Conservation (phyloP, 2,113 vertebrate genomes). For the Limanda limanda region DNA sequence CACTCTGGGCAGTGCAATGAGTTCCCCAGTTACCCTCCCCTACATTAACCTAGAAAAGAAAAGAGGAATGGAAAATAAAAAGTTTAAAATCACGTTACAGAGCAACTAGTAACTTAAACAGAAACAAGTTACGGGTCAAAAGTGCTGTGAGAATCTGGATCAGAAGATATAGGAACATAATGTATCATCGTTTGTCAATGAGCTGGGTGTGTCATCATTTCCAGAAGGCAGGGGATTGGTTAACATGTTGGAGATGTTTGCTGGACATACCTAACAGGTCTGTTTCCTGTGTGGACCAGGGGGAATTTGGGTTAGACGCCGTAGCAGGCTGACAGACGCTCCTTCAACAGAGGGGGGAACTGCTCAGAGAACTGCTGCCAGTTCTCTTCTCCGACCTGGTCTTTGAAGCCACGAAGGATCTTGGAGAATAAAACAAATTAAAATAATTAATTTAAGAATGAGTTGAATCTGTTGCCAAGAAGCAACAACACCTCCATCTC, state of each 20-base stretch:
- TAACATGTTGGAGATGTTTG: not conserved
- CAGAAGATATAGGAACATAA: constrained; percentile 26
- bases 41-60: constrained; percentile 82
- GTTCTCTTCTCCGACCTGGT: constrained; percentile 94
- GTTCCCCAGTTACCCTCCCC: constrained; percentile 87
- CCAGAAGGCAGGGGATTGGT: constrained; percentile 21
- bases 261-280: constrained; percentile 73
- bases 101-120: too few species aligned
- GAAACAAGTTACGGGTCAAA: not conserved
- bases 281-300: constrained; percentile 68
- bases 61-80: not conserved
- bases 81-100: not conserved
- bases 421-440: constrained; percentile 46
- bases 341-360: constrained; percentile 93
- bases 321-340: constrained; percentile 92
- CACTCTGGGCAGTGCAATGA: constrained; percentile 89
- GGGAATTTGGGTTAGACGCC: constrained; percentile 85
- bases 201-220: constrained; percentile 59
- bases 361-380: constrained; percentile 96
- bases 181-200: too few species aligned
- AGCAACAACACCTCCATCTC: too few species aligned
- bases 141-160: constrained; percentile 38
- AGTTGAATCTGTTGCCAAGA: too few species aligned
- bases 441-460: too few species aligned
- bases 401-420: constrained; percentile 96